Evolutionary conservation across 2,888 invertebrate genomes (phyloP).

Genomic region (Molorchus minor): DNA sequence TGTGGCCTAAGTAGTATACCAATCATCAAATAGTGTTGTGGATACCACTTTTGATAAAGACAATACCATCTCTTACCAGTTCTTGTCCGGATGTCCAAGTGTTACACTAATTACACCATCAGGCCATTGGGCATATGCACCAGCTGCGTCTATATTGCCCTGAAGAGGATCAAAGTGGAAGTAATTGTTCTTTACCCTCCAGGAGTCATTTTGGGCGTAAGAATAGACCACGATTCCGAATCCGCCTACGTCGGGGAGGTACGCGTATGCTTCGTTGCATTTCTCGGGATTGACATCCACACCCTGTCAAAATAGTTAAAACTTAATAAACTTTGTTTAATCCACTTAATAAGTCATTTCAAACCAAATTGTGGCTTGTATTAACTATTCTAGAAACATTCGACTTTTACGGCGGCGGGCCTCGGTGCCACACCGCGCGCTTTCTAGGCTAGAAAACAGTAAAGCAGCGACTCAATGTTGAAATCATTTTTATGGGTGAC

Average conservation of each 20-base stretch:
- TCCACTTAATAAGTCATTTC: too few relatives aligned
- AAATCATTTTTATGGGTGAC: too few relatives aligned
- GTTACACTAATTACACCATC: slow-evolving; percentile 84
- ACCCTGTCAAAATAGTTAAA: slow-evolving; percentile 66
- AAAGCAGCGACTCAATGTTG: too few relatives aligned
- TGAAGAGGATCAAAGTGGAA: slow-evolving; percentile 85
- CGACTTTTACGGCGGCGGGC: too few relatives aligned
- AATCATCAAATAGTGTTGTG: too few relatives aligned
- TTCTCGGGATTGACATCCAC: slow-evolving; percentile 75
- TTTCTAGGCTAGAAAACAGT: too few relatives aligned
- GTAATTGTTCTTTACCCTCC: slow-evolving; percentile 82
- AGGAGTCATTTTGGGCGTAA: slow-evolving; percentile 76
- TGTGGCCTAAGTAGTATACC: too few relatives aligned
- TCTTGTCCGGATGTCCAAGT: slow-evolving; percentile 61
- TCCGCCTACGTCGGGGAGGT: slow-evolving; percentile 79
- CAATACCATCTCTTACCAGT: slow-evolving; percentile 43
- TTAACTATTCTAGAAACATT: too few relatives aligned
- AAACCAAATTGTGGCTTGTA: too few relatives aligned
- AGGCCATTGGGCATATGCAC: slow-evolving; percentile 86
- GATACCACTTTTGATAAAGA: too few relatives aligned
- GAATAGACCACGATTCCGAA: slow-evolving; percentile 83
- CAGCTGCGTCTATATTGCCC: slow-evolving; percentile 80
- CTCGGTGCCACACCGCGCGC: too few relatives aligned
- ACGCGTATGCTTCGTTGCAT: slow-evolving; percentile 80
- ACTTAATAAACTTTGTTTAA: too few relatives aligned